Conservation (phyloP, 2,888 invertebrate species). For the Tipula lateralis region DNA sequence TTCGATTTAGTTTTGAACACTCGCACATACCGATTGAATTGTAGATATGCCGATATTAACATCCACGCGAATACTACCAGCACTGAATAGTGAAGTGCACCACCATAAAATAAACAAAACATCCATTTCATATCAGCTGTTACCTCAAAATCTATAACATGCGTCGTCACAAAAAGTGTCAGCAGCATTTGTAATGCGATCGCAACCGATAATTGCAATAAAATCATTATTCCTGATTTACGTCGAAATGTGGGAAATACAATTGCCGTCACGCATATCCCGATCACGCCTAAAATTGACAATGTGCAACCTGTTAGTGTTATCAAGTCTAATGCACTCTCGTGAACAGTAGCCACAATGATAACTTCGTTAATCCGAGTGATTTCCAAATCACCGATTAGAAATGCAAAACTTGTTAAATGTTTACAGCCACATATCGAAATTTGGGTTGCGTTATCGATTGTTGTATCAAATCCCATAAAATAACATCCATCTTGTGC, state of each 20-base stretch:
- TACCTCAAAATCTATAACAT: conserved; percentile 41
- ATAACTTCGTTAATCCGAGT: conserved; percentile 39
- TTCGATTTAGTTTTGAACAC: conserved; percentile 56
- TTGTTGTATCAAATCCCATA: conserved; percentile 37
- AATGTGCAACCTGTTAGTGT: conserved; percentile 56
- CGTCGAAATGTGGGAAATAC: conserved; percentile 59
- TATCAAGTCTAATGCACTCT: conserved; percentile 53
- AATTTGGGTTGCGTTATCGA: conserved; percentile 43
- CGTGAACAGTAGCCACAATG: conserved; percentile 45
- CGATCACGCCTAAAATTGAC: conserved; percentile 55
- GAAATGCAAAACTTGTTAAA: conserved; percentile 58
- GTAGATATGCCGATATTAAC: conserved; percentile 63
- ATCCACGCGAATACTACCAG: conserved; percentile 68
- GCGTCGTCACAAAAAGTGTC: conserved; percentile 43
- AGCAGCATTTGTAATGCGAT: conserved; percentile 56
- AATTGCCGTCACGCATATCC: conserved; percentile 56
- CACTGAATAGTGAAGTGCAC: conserved; percentile 61
- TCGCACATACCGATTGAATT: conserved; percentile 63
- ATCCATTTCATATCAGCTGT: conserved; percentile 41
- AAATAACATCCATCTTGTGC: conserved; percentile 53
- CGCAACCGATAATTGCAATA: conserved; percentile 60
- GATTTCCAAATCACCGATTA: conserved; percentile 45
- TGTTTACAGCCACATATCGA: conserved; percentile 54
- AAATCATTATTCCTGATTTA: conserved; percentile 53
- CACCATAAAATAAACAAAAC: conserved; percentile 57